A percentile compares a stretch with the other conserved stretches of the same genome.
Conservation (phyloP, 2,888 invertebrate species). For the Philaethria dido region DNA sequence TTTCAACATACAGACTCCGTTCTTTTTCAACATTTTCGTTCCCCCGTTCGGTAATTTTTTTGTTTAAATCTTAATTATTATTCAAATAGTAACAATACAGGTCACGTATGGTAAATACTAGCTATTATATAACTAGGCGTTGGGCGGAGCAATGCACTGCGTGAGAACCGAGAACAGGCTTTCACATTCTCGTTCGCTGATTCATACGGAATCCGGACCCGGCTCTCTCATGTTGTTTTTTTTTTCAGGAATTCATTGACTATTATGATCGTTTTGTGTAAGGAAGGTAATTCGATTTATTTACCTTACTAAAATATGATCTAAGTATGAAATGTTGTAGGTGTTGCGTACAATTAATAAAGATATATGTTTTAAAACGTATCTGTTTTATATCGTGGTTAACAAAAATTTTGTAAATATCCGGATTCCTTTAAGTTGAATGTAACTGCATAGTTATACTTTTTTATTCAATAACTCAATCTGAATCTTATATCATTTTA, state of each 20-base stretch:
- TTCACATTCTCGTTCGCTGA: slow-evolving; percentile 44
- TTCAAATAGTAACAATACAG: not conserved
- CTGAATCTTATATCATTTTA: too few relatives aligned
- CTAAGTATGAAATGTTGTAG: not conserved
- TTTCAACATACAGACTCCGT: too few relatives aligned
- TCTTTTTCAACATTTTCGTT: too few relatives aligned
- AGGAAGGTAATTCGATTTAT: not conserved
- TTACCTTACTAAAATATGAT: not conserved
- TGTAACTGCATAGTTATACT: too few relatives aligned
- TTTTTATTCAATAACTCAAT: too few relatives aligned
- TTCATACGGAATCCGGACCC: slow-evolving; percentile 45
- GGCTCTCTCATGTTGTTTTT: slow-evolving; percentile 11
- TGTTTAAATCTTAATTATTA: too few relatives aligned
- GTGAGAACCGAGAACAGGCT: slow-evolving; percentile 35
- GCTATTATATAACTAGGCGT: not conserved
- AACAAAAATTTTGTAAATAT: slow-evolving; percentile 2
- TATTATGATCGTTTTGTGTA: not conserved
- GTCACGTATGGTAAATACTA: not conserved
- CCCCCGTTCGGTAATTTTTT: too few relatives aligned
- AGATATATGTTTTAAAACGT: not conserved
- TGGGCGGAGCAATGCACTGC: slow-evolving; percentile 3
- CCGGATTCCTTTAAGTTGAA: not conserved
- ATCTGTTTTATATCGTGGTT: not conserved
- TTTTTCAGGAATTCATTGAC: slow-evolving; percentile 21
- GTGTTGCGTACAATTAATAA: not conserved